Base-by-base conservation (phyloP, 2,797 vertebrate species). In the Spizella passerina region DNA sequence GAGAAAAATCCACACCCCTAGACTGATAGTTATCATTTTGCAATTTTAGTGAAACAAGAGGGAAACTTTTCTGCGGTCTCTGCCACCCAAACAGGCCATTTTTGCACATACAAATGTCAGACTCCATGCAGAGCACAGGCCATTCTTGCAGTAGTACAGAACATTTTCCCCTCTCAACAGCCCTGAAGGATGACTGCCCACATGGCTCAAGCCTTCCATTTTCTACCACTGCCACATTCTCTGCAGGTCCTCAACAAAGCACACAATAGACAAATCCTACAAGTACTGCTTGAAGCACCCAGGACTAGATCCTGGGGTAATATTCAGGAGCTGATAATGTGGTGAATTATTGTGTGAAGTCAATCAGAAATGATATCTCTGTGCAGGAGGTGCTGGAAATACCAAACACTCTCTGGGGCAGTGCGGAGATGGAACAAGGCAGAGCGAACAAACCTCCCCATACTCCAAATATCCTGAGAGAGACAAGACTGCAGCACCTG, bases 1-100 rank as follows among this genome's bases (percentile, higher is more conserved):
- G 50, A 95, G 69, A 93, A 80, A 94, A 94, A 89, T 39, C 78
- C 61, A 71, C n/a, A 75, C 44, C 86, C 57, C 55, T 36, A 61
- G 65, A 92, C 9, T 43, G 23, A 95, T 27, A 88, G 65, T 79
- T 72, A 90, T 78, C 32, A 71, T 83, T 86, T 68, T 44, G 53
- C n/a, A 81, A 78, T 89, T 94, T 94, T 81, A 75, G 65, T 65
- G 85, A 75, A 95, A 89, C 56, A 75, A 92, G 79, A 81, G 32
- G 72, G 39, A 75, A 93, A 92, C 76, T 91, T 93, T 82, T 50
- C 79, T 87, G 55, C 79, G 29, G 7, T 61, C 26, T 60, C 85
- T 88, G 47, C 36, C 39, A 87, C 69, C 76, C 5, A 8, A 93
- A 83, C 49, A 68, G 90, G 57, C 60, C 82, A 75, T 82, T 93